Base-by-base conservation (phyloP, 2,113 vertebrate species). In the Chunga burmeisteri region DNA sequence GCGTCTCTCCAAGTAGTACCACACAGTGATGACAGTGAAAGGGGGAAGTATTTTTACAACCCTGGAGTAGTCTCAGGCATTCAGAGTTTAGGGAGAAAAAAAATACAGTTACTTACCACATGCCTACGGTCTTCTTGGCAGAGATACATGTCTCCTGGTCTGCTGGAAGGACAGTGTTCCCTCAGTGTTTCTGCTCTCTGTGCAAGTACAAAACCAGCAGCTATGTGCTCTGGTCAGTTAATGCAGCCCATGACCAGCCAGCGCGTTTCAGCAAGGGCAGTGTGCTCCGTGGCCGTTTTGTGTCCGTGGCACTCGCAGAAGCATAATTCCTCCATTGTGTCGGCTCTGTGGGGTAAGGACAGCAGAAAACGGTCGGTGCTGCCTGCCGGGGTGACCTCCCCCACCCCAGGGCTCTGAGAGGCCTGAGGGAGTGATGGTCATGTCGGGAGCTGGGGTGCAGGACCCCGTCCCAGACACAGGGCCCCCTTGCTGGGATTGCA, bases 401-500 rank as follows among this genome's bases (percentile, higher is more conserved):
- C 23, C 6, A 4, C 16, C 30, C 42, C 3, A 9, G 52, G 47
- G 58, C 53, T 68, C 38, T 1, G 1, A 12, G 36, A 78, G 34
- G 17, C 44, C 21, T 1, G 3, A 63, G 68, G 32, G 21, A 67
- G 9, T 0, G 2, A 19, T n/a, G 5, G 21, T 16, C 3, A 2
- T 27, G 40, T 0, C 0, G 36, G 30, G 5, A 16, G 4, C 52
- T 53, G 77, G 52, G 2, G 25, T 30, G 77, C 59, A 29, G 71
- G 44, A 71, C 17, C n/a, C 22, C 13, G 38, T 62, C 32, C n/a
- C 3, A 4, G 75, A 12, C 13, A 6, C 12, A 50, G 22, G 26
- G 9, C 6, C 16, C n/a, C 11, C 42, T 80, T 0, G 1, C 9
- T 1, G 0, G 59, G 71, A 7, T 26, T 38, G 40, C 1, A 2